Conservation (phyloP, 2,888 invertebrate species). For the Drosophila birchii region DNA sequence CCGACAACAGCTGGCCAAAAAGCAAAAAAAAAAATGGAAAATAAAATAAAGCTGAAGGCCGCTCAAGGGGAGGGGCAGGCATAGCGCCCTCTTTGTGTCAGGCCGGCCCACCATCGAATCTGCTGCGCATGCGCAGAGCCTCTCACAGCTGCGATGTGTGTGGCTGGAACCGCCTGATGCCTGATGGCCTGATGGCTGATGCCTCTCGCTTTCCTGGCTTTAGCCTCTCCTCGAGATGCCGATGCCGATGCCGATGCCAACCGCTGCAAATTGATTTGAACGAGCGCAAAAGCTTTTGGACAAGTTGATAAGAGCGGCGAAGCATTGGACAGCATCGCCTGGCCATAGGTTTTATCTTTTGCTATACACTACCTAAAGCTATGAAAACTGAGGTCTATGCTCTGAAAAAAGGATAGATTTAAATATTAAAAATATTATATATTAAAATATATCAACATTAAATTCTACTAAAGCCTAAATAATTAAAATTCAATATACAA, state of each 20-base stretch:
- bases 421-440: not conserved
- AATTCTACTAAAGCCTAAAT: accelerated
- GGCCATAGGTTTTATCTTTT: not conserved
- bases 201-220: slow-evolving; percentile 3
- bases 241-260: slow-evolving; percentile 39
- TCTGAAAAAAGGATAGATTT: not conserved
- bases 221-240: slow-evolving; percentile 16
- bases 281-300: slow-evolving; percentile 68
- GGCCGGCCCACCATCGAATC: slow-evolving; percentile 39
- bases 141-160: slow-evolving; percentile 41
- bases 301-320: slow-evolving; percentile 67
- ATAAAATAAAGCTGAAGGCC: slow-evolving; percentile 30
- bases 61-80: slow-evolving; percentile 13
- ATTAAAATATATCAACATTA: not conserved
- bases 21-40: slow-evolving; percentile 13
- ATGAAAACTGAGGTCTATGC: accelerated
- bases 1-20: slow-evolving; percentile 52
- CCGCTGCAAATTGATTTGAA: slow-evolving; percentile 76
- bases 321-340: slow-evolving; percentile 52
- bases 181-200: not conserved
- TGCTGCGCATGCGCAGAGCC: slow-evolving; percentile 62
- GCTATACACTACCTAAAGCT: not conserved
- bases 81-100: slow-evolving; percentile 69
- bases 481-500: not conserved
- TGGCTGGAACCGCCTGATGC: slow-evolving; percentile 27